A percentile compares a stretch with the other conserved stretches of the same genome.
Conservation (phyloP, 2,888 invertebrate species). For the Patella pellucida region DNA sequence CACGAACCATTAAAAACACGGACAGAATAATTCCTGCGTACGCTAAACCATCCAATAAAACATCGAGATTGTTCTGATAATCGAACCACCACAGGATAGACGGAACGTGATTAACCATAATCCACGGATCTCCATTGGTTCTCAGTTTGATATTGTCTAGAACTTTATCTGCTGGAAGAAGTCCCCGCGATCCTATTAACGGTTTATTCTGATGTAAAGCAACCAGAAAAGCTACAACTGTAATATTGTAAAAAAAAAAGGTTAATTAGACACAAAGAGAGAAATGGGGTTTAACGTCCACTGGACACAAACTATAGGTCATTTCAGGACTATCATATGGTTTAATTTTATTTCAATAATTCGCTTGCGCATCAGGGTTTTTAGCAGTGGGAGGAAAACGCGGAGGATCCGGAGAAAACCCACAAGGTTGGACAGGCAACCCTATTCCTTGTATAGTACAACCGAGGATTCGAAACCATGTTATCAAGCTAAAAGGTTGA, state of each 20-base stretch:
- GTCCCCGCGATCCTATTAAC: conserved; percentile 67
- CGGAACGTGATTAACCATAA: conserved; percentile 54
- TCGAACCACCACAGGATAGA: conserved; percentile 68
- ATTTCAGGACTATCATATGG: too few species aligned
- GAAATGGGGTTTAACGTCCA: too few species aligned
- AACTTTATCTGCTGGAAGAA: conserved; percentile 65
- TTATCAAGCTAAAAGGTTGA: too few species aligned
- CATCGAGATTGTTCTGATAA: conserved; percentile 54
- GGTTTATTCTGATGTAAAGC: conserved; percentile 69
- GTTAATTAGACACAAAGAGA: too few species aligned
- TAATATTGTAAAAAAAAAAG: conserved; percentile 26
- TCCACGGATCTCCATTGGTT: conserved; percentile 41
- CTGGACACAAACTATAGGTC: too few species aligned
- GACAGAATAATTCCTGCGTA: conserved; percentile 64
- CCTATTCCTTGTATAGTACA: too few species aligned
- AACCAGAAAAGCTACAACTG: conserved; percentile 70
- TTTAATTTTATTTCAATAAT: too few species aligned
- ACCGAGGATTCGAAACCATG: too few species aligned
- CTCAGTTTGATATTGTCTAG: conserved; percentile 51
- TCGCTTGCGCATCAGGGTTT: too few species aligned
- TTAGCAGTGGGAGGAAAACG: too few species aligned
- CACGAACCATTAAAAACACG: conserved; percentile 59
- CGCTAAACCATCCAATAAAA: conserved; percentile 63
- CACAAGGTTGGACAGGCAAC: too few species aligned
- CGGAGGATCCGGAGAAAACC: too few species aligned